Evolutionary conservation across 2,797 vertebrate species (phyloP), one percentile per base, ranked within the genome.

Genomic region (Phrynocephalus forsythii): DNA sequence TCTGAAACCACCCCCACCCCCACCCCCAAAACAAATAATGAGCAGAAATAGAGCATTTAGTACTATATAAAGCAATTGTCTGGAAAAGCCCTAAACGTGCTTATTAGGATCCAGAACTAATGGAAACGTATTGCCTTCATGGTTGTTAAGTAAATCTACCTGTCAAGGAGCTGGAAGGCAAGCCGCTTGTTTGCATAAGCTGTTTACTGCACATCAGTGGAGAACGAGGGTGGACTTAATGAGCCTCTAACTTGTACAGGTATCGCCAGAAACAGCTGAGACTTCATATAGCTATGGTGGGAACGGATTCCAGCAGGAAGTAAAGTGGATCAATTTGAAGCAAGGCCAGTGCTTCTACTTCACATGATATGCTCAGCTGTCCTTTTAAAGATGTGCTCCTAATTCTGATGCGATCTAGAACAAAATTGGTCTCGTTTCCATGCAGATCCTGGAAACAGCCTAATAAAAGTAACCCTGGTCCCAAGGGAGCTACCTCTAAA

Each of bases 151-250:
- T 30, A 33, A 79, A 83, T 84, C 72, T 88, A 60, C 67, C 75
- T 72, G 75, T 79, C 82, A 88, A 79, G 44, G 77, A 79, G 28
- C 82, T 72, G 10, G 86, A 76, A 82, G 75, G 79, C 82, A 79
- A 84, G 63, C 52, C 16, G 66, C 38, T 88, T 84, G 50, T 84
- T 72, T 88, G 67, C 18, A 28, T 69, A 66, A 11, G 56, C 24
- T 0, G 1, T 44, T 87, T 83, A 69, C 30, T 48, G 26, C 24
- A 87, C 68, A 77, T 71, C 66, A 30, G n/a, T 52, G 44, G 52
- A 56, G 38, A 48, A 30, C 28, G 60, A 16, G 33, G 72, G 28
- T 82, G 16, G 22, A 50, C 78, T 83, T 79, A 72, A 83, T 63
- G 80, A 87, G 24, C 30, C 66, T 71, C 73, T 78, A 15, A 30